Evolutionary conservation across 2,888 invertebrate genomes (phyloP), one percentile per base, ranked within the genome.

Genomic region (Napeogenes inachia): DNA sequence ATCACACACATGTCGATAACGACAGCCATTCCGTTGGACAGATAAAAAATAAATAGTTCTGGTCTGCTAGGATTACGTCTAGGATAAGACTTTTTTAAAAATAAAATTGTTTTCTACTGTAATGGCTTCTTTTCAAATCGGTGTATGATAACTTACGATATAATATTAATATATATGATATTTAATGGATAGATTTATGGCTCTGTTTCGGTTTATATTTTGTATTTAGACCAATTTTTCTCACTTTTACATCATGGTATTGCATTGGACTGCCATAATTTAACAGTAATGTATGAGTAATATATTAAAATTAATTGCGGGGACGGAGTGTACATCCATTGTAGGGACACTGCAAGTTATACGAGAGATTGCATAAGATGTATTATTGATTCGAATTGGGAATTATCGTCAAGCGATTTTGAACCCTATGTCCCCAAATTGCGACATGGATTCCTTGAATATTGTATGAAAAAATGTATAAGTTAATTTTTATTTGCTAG

Each of bases 401-500:
- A 30, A 30, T 10, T 30, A n/a, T 50, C 21, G 50, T 8, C 10
- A 30, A 50, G 30, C 50, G 50, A 30, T 50, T 50, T 42, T 33
- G 45, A 59, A 59, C 30, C 45, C 47, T 62, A 59, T 54, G 62
- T 60, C 60, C 60, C 64, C 61, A 46, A n/a, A 60, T 47, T 42
- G 54, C 57, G 55, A 57, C 30, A 62, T 60, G 46, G 60, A 61
- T 63, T 64, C 61, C 61, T 66, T 64, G 63, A 62, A 70, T 63
- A 59, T 56, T 66, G 50, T 63, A 62, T 59, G 59, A 56, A 68
- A 70, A 68, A 67, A 80, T 77, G 76, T 85, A 80, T 84, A 81
- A 81, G 80, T 85, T 87, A 81, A 83, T 77, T 85, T 84, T 89
- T 85, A 86, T 89, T 90, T 89, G 89, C 89, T 90, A 90, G 89